A percentile compares a stretch with the other conserved stretches of the same genome.
Conservation (phyloP, 2,113 vertebrate species). For the Eurystomus gularis region DNA sequence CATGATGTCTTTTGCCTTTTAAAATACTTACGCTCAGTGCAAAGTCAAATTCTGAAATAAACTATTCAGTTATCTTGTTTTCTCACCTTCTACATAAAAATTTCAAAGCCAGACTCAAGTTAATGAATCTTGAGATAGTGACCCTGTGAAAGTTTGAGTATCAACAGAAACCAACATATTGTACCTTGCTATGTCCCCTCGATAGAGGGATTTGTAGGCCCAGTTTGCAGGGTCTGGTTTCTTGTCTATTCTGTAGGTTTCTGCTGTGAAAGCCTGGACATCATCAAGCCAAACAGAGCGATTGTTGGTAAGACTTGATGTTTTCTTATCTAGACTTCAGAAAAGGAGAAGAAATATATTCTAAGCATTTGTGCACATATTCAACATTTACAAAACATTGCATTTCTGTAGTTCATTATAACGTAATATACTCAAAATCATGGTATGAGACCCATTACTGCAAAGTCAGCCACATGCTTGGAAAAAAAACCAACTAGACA, state of each 20-base stretch:
- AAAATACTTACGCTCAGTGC: neutral
- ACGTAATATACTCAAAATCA: neutral
- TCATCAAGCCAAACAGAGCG: conserved; percentile 89
- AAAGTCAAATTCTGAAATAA: neutral
- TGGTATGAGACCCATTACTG: neutral
- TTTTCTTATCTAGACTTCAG: conserved; percentile 58
- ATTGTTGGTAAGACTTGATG: neutral
- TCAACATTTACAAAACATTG: neutral
- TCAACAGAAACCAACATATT: fast-evolving
- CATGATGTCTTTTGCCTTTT: neutral
- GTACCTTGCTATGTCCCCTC: conserved; percentile 90
- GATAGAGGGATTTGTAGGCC: conserved; percentile 95
- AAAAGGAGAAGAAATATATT: neutral
- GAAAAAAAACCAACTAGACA: neutral
- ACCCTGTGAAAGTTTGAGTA: neutral
- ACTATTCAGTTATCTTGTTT: neutral
- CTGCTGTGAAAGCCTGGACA: conserved; percentile 66
- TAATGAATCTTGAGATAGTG: neutral
- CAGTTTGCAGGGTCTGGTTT: conserved; percentile 91
- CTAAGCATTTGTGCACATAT: neutral
- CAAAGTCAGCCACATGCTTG: neutral
- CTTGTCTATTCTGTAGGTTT: conserved; percentile 85
- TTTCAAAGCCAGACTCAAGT: neutral
- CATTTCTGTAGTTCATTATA: no score
- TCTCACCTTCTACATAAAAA: neutral